These are phyloP conservation scores for Aegithalos caudatus DNA, from an alignment of 2,113 vertebrate species.

Conservation along the genomic window DNA sequence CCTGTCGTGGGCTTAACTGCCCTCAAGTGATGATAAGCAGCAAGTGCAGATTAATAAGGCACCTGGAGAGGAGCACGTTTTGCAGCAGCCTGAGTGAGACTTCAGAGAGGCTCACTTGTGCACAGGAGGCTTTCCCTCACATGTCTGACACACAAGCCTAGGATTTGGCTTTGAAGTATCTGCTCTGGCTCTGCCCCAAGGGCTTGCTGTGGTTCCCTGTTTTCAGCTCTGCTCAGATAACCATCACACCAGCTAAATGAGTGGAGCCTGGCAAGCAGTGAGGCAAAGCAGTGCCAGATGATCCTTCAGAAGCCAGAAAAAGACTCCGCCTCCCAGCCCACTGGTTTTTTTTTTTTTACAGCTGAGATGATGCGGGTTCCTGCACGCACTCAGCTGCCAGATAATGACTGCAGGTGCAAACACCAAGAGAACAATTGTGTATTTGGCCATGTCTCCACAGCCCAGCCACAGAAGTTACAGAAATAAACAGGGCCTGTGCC, in stretches of 20 bases:
- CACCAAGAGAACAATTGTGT: neutral
- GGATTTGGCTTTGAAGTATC: neutral
- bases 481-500: neutral
- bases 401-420: neutral
- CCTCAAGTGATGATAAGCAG: neutral
- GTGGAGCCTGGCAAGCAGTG: neutral
- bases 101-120: neutral
- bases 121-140: neutral
- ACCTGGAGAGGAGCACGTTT: neutral
- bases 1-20: neutral
- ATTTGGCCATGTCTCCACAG: neutral
- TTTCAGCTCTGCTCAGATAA: constrained; percentile 10
- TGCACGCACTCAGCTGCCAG: neutral
- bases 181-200: neutral
- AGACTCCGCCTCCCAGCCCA: neutral
- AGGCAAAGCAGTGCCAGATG: neutral
- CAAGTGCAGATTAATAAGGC: neutral
- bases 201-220: neutral
- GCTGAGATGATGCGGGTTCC: neutral
- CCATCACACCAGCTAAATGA: neutral
- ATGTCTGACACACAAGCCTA: neutral
- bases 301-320: neutral
- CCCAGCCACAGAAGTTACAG: neutral
- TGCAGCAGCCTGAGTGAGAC: neutral
- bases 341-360: neutral